Evolutionary conservation across 2,113 vertebrate genomes (phyloP), one percentile per base, ranked within the genome.

Genomic region (Gadus chalcogrammus): DNA sequence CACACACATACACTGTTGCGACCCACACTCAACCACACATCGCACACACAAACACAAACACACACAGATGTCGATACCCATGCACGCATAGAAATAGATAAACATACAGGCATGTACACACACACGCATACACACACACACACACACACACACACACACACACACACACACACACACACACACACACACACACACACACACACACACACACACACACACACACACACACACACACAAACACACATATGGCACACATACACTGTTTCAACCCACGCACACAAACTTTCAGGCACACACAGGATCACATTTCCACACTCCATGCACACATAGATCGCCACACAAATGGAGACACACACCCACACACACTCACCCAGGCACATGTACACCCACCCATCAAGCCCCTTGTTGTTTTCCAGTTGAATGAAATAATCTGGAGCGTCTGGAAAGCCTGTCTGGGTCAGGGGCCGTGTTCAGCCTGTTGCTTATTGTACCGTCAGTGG

Each of bases 321-420:
- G 6, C 31, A 35, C 31, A 35, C 42, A 48, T 9, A 48, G 1
- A 48, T 48, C 9, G 9, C 8, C 42, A 48, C 42, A 48, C 42
- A 13, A 9, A 13, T 13, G 12, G 81, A 79, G 86, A 84, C 80
- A 79, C 55, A 58, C 55, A 58, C 15, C 3, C 55, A 58, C 15
- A 17, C 55, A 58, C 55, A 58, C 55, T n/a, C 55, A 58, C 17
- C 15, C 42, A 48, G 8, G 42, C 42, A 48, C 5, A 48, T 13
- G 13, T 17, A 16, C 55, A 77, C 73, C 85, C 81, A 64, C 80
- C 77, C 65, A 62, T 68, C 82, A 81, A 76, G 89, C 85, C 87
- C 79, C 88, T 88, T 89, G 90, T 91, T 92, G 91, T 93, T 92
- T 91, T 92, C 90, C 89, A 90, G 90, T 89, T 91, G 88, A 92